Base-by-base conservation (phyloP, 2,113 vertebrate species). In the Pomatostomus ruficeps region DNA sequence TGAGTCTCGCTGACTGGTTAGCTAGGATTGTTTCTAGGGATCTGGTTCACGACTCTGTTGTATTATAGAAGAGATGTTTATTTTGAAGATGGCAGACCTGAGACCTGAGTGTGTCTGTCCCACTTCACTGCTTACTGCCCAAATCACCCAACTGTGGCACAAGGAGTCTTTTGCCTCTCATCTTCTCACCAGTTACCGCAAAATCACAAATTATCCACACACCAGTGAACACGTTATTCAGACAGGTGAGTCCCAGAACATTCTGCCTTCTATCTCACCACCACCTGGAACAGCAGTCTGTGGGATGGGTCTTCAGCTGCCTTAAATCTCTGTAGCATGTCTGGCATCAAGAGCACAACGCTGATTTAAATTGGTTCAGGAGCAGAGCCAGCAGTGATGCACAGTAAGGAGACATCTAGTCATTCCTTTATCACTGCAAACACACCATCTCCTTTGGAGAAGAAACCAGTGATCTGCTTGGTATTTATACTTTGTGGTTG, bases 301-400 rank as follows among this genome's bases (percentile, higher is more conserved):
- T 2, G 10, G 51, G 26, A 52, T 4, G 2, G 35, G 31, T 17
- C 51, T 83, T 71, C 57, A 48, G 43, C 36, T 65, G 61, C 65
- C n/a, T 26, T 29, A 42, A 66, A 52, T 45, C 42, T 58, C 33
- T 22, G 25, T 21, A 42, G 24, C 31, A 6, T 19, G 33, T 48
- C 58, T 65, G 38, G 45, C 42, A 70, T 45, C 40, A 82, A 45
- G 45, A 42, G 40, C 0, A 0, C 38, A 36, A 45, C 2, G 0
- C 24, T 80, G 63, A 26, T 45, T 63, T 42, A 52, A 55, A 36
- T 14, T 61, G 10, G 6, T 24, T 61, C 31, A 52, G 40, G 45
- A 67, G 36, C 49, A 55, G 40, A 93, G 73, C n/a, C 76, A 89
- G 52, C 43, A 70, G 40, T 7, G 18, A 42, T 57, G 52, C 74